These are phyloP conservation scores for Heloderma charlesbogerti DNA, from an alignment of 2,113 vertebrate species.

Conservation along the genomic window DNA sequence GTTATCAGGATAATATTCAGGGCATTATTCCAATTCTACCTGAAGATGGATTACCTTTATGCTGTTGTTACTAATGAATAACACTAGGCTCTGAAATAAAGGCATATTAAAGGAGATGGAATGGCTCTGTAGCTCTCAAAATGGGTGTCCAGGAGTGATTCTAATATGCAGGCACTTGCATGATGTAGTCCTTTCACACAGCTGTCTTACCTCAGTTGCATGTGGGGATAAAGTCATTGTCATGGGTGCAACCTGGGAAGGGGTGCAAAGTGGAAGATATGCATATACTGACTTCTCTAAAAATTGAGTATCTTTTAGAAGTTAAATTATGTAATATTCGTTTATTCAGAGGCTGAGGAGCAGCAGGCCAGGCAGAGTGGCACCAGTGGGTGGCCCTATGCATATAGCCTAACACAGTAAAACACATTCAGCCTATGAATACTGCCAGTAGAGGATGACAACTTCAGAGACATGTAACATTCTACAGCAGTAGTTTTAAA, in stretches of 20 bases:
- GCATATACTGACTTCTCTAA: not conserved
- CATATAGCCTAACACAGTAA: not conserved
- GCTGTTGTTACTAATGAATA: not conserved
- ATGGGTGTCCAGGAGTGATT: not conserved
- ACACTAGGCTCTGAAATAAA: slow-evolving; percentile 19
- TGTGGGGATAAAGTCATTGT: not conserved
- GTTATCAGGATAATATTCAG: slow-evolving; percentile 42
- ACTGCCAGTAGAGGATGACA: not conserved
- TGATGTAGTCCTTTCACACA: not conserved
- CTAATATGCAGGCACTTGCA: not conserved
- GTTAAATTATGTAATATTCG: not conserved
- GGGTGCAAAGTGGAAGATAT: not conserved
- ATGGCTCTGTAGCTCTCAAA: slow-evolving; percentile 2
- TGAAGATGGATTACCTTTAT: slow-evolving; percentile 30
- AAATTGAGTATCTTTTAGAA: not conserved
- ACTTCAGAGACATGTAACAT: too few species aligned
- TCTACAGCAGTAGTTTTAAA: not conserved
- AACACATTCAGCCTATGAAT: not conserved
- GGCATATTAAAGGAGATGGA: not conserved
- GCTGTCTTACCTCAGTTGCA: not conserved
- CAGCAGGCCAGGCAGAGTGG: not conserved
- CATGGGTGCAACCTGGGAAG: not conserved
- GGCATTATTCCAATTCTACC: slow-evolving; percentile 26
- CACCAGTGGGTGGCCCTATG: not conserved
- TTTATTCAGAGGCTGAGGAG: not conserved